phyloP scores from a whole-genome alignment of 2,113 vertebrate genomes.

The Ophiodon elongatus region DNA sequence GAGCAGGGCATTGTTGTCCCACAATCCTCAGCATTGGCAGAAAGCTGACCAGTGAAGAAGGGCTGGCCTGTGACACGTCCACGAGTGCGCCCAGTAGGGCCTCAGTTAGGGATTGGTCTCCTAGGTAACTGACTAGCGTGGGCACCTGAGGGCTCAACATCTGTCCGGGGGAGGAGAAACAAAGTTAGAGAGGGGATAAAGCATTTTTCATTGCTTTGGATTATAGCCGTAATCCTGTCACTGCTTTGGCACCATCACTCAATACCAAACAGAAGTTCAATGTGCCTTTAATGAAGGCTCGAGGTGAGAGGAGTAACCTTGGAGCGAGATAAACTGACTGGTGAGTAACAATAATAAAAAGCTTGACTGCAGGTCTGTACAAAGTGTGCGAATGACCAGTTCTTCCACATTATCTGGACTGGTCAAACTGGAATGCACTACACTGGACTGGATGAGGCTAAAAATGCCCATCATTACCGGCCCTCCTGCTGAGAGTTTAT shows the following conservation, averaged over 20 bases:
- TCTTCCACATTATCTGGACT: constrained; percentile 54
- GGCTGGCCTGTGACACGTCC: constrained; percentile 89
- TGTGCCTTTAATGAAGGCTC: constrained; percentile 26
- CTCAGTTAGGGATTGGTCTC: constrained; percentile 85
- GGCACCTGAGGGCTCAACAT: constrained; percentile 89
- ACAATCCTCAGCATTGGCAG: constrained; percentile 86
- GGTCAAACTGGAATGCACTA: constrained; percentile 24
- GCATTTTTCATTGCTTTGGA: background rate
- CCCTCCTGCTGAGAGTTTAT: constrained; percentile 19
- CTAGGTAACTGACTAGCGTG: constrained; percentile 83
- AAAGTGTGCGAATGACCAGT: constrained; percentile 27
- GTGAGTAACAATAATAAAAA: constrained; percentile 51
- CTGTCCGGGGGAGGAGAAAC: constrained; percentile 74
- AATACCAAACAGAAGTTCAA: background rate
- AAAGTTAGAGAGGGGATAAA: background rate
- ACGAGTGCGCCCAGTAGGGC: constrained; percentile 85
- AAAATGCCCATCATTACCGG: constrained; percentile 20
- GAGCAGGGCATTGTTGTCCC: constrained; percentile 84
- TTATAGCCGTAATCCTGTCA: background rate
- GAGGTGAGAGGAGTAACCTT: constrained; percentile 27
- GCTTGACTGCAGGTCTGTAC: constrained; percentile 30
- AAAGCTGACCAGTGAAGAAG: constrained; percentile 84
- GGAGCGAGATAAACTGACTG: constrained; percentile 23
- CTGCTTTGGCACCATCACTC: background rate
- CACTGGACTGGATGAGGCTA: constrained; percentile 22